Evolutionary conservation across 1,140 invertebrate species (phyloP).

Genomic region (Holotrichia oblita): DNA sequence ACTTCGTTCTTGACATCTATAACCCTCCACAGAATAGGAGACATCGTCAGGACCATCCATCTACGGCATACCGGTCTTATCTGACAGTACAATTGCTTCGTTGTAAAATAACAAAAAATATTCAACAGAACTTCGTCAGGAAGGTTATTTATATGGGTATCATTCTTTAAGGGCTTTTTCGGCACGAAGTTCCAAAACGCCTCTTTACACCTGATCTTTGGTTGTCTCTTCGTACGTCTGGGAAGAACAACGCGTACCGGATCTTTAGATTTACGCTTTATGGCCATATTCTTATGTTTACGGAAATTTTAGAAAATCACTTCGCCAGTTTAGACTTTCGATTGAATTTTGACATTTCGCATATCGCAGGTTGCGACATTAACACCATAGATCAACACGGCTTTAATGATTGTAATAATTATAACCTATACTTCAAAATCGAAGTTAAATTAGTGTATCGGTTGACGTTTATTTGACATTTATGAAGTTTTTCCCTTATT

Average conservation of each 20-base stretch:
- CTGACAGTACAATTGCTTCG: conserved; percentile 31
- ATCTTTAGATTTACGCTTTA: conserved; percentile 24
- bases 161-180: background rate
- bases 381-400: background rate
- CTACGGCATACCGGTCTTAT: conserved; percentile 36
- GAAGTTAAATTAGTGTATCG: no score
- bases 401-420: background rate
- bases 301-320: conserved; percentile 33
- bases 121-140: conserved; percentile 39
- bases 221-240: conserved; percentile 13
- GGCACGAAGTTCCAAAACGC: background rate
- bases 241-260: conserved; percentile 15
- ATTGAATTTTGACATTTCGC: conserved; percentile 25
- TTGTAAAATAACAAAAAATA: conserved; percentile 39
- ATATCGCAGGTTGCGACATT: background rate
- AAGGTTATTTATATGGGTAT: conserved; percentile 21
- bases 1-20: conserved; percentile 18
- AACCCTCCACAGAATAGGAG: conserved; percentile 37
- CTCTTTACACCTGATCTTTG: conserved; percentile 16
- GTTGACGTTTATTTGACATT: no score
- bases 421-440: no score
- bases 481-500: no score
- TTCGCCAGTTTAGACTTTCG: conserved; percentile 12
- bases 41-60: conserved; percentile 35
- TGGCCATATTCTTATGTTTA: conserved; percentile 17